These are phyloP conservation scores for Meda fulgida DNA, from an alignment of 2,797 vertebrate genomes.

Conservation along the genomic window DNA sequence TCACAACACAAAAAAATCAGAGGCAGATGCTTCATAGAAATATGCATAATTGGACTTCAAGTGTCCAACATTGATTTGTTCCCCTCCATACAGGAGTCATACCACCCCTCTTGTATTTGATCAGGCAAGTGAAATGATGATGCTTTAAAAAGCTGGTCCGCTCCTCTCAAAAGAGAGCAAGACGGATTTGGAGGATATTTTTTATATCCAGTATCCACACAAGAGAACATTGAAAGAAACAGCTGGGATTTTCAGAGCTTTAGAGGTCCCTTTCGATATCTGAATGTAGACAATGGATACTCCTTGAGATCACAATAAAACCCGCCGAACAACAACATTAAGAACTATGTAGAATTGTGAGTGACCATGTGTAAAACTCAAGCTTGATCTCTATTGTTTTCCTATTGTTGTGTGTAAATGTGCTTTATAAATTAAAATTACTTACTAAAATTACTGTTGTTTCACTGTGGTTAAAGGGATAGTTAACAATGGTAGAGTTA, in stretches of 20 bases:
- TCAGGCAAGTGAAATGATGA: constrained; percentile 9
- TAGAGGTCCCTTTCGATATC: not conserved
- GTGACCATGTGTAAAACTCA: not conserved
- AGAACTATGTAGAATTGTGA: not conserved
- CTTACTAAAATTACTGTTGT: too few species aligned
- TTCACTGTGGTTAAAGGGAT: not conserved
- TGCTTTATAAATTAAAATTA: too few species aligned
- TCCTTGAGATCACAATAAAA: not conserved
- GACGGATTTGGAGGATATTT: not conserved
- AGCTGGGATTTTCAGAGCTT: not conserved
- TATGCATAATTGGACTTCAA: constrained; percentile 21
- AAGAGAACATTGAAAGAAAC: constrained; percentile 1
- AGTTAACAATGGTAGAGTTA: too few species aligned
- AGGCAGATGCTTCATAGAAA: constrained; percentile 10
- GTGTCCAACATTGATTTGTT: constrained; percentile 34
- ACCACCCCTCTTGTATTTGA: constrained; percentile 9
- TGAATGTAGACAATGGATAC: not conserved
- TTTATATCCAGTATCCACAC: constrained; percentile 1
- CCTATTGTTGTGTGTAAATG: too few species aligned
- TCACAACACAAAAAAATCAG: not conserved
- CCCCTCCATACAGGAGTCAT: not conserved
- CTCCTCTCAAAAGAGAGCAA: not conserved
- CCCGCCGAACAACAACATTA: not conserved
- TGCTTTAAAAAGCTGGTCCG: not conserved
- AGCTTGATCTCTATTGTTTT: not conserved